Conservation (phyloP, 1,140 invertebrate genomes). For the Pentalonia nigronervosa region DNA sequence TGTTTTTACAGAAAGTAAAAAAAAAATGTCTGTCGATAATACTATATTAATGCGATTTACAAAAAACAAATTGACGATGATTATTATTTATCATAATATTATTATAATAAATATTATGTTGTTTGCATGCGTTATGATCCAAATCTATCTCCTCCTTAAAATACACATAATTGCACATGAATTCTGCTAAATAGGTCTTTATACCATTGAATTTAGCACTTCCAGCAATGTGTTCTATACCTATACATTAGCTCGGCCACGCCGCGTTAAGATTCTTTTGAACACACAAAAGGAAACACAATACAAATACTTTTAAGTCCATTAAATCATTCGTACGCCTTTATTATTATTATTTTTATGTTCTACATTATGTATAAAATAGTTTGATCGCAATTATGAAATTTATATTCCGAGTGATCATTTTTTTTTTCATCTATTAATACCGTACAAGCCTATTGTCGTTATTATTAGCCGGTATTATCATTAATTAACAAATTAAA, state of each 20-base stretch:
- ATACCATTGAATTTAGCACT: neutral
- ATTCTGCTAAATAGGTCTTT: neutral
- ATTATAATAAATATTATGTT: neutral
- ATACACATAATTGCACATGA: neutral
- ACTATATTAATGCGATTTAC: neutral
- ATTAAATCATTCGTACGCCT: neutral
- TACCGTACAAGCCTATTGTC: neutral
- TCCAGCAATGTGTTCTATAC: constrained; percentile 24
- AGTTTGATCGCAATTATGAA: neutral
- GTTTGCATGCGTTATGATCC: neutral
- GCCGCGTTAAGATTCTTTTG: constrained; percentile 20
- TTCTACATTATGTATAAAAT: constrained; percentile 12
- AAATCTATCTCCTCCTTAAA: neutral
- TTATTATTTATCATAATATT: neutral
- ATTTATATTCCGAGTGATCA: neutral
- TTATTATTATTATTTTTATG: neutral
- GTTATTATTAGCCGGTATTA: neutral
- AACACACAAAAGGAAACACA: constrained; percentile 9
- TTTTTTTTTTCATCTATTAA: neutral
- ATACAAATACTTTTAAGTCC: constrained; percentile 25
- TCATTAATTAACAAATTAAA: neutral
- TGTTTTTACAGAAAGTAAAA: neutral
- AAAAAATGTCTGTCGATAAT: constrained; percentile 1
- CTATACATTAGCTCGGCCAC: neutral
- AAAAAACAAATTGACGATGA: neutral